These are phyloP conservation scores for Caenorhabditis inopinata DNA, from an alignment of 1,140 invertebrate species.

Conservation along the genomic window DNA sequence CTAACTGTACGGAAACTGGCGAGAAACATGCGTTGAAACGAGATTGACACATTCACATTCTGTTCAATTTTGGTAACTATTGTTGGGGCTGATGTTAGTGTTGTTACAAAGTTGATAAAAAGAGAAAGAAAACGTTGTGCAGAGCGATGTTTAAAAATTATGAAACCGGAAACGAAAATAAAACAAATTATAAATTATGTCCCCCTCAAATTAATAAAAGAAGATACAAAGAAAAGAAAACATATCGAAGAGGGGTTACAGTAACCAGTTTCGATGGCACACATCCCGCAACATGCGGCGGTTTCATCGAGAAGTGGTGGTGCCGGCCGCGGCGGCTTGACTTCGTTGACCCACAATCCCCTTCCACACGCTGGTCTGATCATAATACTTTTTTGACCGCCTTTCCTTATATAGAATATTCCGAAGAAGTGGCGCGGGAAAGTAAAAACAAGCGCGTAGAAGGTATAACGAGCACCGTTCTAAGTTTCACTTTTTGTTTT, in stretches of 20 bases:
- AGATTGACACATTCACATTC: conserved; percentile 14
- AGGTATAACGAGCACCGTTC: conserved; percentile 20
- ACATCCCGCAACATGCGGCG: conserved; percentile 14
- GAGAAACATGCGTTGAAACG: conserved; percentile 27
- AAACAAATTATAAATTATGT: too few relatives aligned
- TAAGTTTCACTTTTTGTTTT: conserved; percentile 23
- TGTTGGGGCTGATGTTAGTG: background rate
- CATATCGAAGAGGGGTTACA: background rate
- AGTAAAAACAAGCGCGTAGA: background rate
- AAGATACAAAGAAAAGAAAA: background rate
- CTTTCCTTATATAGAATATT: background rate
- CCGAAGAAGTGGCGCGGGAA: background rate
- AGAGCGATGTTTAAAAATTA: background rate
- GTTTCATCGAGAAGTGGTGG: conserved; percentile 9
- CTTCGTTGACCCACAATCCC: conserved; percentile 27
- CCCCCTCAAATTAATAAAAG: too few relatives aligned
- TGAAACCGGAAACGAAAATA: background rate
- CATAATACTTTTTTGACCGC: conserved; percentile 32
- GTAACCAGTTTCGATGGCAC: conserved; percentile 33
- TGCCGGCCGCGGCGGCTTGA: conserved; percentile 17
- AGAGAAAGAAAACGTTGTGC: background rate
- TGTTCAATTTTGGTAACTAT: background rate
- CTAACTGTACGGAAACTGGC: conserved; percentile 16
- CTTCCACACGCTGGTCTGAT: background rate
- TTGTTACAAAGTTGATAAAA: background rate